phyloP scores from a whole-genome alignment of 1,140 invertebrate species.

The Macrocentrus cingulum region DNA sequence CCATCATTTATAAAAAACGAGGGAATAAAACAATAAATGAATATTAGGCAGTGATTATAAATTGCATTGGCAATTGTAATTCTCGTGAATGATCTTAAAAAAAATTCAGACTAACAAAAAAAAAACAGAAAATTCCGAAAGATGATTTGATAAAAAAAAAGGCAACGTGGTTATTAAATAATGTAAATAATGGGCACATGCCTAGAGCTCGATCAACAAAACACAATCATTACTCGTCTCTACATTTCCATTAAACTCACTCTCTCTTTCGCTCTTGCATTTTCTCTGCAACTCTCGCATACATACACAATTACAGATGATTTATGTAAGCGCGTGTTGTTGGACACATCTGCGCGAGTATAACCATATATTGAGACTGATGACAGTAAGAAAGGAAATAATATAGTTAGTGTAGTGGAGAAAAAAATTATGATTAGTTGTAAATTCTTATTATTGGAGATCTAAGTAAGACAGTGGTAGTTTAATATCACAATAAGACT shows the following conservation, averaged over 20 bases:
- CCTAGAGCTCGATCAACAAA: conserved; percentile 8
- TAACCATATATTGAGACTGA: conserved; percentile 8
- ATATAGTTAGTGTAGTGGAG: conserved; percentile 10
- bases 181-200: conserved; percentile 9
- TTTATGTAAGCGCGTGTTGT: too few relatives aligned
- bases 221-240: background rate
- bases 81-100: background rate
- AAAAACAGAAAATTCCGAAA: too few relatives aligned
- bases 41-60: background rate
- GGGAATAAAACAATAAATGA: background rate
- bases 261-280: too few relatives aligned
- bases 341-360: too few relatives aligned
- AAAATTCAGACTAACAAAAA: too few relatives aligned
- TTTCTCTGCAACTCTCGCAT: too few relatives aligned
- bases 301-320: too few relatives aligned
- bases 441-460: conserved; percentile 57
- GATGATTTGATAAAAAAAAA: conserved; percentile 8
- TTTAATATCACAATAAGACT: conserved; percentile 62
- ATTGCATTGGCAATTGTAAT: too few relatives aligned
- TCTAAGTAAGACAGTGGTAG: conserved; percentile 61
- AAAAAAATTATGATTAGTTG: conserved; percentile 33
- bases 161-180: background rate
- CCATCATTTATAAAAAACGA: background rate
- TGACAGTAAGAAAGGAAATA: conserved; percentile 14
- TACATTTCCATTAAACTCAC: too few relatives aligned